Percentiles rank a stretch among this genome's conserved stretches.
Evolutionary conservation across 2,888 invertebrate genomes (phyloP).

Genomic region (Drosophila phalerata): DNA sequence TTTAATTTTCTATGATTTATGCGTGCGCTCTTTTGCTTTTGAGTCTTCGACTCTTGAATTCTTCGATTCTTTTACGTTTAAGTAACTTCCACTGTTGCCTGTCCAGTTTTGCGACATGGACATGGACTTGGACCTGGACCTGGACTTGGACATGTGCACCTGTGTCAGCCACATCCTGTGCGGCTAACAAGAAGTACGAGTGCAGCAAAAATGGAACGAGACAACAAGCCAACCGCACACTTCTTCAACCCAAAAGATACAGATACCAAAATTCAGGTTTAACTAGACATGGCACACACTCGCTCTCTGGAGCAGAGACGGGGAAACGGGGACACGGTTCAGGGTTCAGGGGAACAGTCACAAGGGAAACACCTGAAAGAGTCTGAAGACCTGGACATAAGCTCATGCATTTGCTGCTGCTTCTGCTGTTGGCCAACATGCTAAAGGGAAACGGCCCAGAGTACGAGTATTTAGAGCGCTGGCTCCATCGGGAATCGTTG

Average conservation of each 20-base stretch:
- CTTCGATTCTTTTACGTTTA: conserved; percentile 64
- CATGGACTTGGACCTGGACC: not conserved
- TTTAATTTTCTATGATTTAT: conserved; percentile 61
- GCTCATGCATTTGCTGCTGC: conserved; percentile 18
- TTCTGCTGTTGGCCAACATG: conserved; percentile 25
- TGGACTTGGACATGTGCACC: conserved; percentile 69
- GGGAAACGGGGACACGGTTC: not conserved
- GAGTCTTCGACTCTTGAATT: not conserved
- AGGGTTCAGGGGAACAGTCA: not conserved
- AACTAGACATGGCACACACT: conserved; percentile 60
- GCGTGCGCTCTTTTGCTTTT: conserved; percentile 3
- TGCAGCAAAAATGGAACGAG: conserved; percentile 21
- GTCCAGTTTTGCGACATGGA: conserved; percentile 24
- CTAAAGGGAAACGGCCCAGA: conserved; percentile 9
- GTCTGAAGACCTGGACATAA: conserved; percentile 13
- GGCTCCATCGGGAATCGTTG: conserved; percentile 25
- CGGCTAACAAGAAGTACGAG: conserved; percentile 17
- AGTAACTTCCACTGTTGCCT: conserved; percentile 59
- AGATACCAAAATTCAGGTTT: conserved; percentile 75
- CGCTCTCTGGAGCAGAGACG: conserved; percentile 5
- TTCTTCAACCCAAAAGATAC: conserved; percentile 40
- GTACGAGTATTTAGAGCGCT: conserved; percentile 52
- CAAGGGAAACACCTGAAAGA: conserved; percentile 44
- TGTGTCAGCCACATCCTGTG: conserved; percentile 75
- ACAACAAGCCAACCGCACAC: conserved; percentile 21